phyloP scores from a whole-genome alignment of 2,888 invertebrate species.

The Torymus texanus region DNA sequence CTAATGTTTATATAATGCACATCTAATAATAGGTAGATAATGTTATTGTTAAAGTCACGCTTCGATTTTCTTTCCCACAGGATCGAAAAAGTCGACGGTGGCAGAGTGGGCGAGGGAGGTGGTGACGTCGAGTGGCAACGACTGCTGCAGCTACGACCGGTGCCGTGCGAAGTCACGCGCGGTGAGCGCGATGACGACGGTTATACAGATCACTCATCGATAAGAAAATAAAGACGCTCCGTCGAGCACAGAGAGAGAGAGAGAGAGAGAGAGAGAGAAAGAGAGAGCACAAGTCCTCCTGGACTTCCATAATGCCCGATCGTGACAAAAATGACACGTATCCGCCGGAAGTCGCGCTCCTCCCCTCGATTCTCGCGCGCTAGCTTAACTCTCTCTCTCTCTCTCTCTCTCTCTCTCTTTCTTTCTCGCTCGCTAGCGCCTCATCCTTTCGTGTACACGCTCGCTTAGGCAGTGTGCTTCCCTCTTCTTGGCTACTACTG shows the following conservation, averaged over 20 bases:
- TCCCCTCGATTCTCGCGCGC: constrained; percentile 37
- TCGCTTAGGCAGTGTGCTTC: background rate
- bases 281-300: constrained; percentile 55
- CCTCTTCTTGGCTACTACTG: constrained; percentile 5
- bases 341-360: constrained; percentile 71
- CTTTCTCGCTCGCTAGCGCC: too few relatives aligned
- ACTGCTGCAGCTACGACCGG: background rate
- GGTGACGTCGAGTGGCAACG: background rate
- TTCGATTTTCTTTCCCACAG: constrained; percentile 58
- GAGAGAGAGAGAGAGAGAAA: too few relatives aligned
- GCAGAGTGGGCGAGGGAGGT: background rate
- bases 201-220: constrained; percentile 73
- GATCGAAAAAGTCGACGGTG: constrained; percentile 34
- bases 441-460: too few relatives aligned
- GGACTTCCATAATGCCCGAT: constrained; percentile 66
- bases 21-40: constrained; percentile 33
- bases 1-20: background rate
- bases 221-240: constrained; percentile 67
- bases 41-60: constrained; percentile 49
- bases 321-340: constrained; percentile 75
- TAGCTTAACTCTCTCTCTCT: background rate
- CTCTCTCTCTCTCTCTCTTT: background rate
- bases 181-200: constrained; percentile 64
- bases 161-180: constrained; percentile 57
- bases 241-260: too few relatives aligned